A percentile compares a stretch with the other conserved stretches of the same genome.
These are phyloP conservation scores for Agelastica alni DNA, from an alignment of 2,888 invertebrate genomes.

Conservation along the genomic window DNA sequence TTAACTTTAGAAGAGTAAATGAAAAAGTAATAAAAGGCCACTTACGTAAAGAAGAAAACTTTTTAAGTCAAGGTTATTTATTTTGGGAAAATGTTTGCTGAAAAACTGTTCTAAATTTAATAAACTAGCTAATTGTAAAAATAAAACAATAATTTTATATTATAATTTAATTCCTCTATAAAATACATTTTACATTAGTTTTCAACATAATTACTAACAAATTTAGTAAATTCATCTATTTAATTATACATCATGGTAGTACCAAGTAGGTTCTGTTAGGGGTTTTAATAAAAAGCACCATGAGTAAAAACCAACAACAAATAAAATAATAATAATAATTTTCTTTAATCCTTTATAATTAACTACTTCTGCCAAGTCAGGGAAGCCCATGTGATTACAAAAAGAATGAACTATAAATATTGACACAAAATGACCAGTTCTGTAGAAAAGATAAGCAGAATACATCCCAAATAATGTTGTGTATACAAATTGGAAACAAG, in stretches of 20 bases:
- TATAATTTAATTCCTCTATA: not conserved
- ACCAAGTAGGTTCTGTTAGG: constrained; percentile 68
- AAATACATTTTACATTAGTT: not conserved
- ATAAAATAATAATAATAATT: constrained; percentile 66
- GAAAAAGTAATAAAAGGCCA: too few relatives aligned
- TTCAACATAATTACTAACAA: constrained; percentile 6
- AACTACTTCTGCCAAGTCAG: constrained; percentile 77
- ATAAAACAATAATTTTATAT: too few relatives aligned
- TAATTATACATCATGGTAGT: constrained; percentile 45
- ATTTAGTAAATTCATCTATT: constrained; percentile 22
- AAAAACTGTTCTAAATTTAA: too few relatives aligned
- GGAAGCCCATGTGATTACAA: constrained; percentile 97
- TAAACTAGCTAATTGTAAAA: too few relatives aligned
- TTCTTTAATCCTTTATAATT: constrained; percentile 63
- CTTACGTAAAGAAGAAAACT: too few relatives aligned
- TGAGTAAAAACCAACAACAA: constrained; percentile 72
- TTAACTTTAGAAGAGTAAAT: too few relatives aligned
- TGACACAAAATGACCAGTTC: constrained; percentile 88
- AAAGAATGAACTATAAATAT: constrained; percentile 90
- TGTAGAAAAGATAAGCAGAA: constrained; percentile 87
- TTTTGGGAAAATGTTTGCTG: too few relatives aligned
- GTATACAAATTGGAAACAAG: constrained; percentile 87
- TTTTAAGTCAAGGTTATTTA: too few relatives aligned
- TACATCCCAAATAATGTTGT: constrained; percentile 94
- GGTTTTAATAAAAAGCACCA: constrained; percentile 81